Percentiles rank a stretch among this genome's conserved stretches.
Conservation (phyloP, 1,140 invertebrate species). For the Heliothis virescens region DNA sequence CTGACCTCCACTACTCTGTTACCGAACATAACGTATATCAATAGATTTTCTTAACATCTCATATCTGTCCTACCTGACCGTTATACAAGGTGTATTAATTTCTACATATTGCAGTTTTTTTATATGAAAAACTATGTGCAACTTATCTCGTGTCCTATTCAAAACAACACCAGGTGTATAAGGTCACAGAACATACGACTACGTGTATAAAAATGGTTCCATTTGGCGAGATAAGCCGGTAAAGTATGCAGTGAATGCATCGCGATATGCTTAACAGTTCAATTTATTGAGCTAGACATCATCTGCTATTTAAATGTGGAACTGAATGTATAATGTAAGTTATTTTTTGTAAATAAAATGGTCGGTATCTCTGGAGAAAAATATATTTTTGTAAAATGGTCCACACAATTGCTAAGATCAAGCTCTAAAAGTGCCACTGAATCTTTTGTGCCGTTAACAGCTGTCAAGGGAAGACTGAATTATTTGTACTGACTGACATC, state of each 20-base stretch:
- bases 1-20: too few species aligned
- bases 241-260: slow-evolving; percentile 30
- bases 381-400: too few species aligned
- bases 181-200: neutral
- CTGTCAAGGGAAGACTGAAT: too few species aligned
- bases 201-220: slow-evolving; percentile 19
- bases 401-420: too few species aligned
- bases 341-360: neutral
- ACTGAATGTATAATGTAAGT: neutral
- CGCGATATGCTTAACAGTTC: slow-evolving; percentile 23
- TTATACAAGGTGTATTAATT: too few species aligned
- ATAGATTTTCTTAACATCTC: too few species aligned
- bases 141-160: slow-evolving; percentile 2
- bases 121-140: neutral
- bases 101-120: too few species aligned
- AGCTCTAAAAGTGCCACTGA: too few species aligned
- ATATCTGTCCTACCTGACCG: too few species aligned
- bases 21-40: too few species aligned
- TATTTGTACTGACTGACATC: too few species aligned
- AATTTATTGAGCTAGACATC: slow-evolving; percentile 20
- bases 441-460: too few species aligned
- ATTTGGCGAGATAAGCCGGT: slow-evolving; percentile 19
- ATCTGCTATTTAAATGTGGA: neutral
- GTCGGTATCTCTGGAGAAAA: neutral
- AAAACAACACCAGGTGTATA: neutral